phyloP scores from a whole-genome alignment of 2,888 invertebrate species.

The Poecilus cupreus region DNA sequence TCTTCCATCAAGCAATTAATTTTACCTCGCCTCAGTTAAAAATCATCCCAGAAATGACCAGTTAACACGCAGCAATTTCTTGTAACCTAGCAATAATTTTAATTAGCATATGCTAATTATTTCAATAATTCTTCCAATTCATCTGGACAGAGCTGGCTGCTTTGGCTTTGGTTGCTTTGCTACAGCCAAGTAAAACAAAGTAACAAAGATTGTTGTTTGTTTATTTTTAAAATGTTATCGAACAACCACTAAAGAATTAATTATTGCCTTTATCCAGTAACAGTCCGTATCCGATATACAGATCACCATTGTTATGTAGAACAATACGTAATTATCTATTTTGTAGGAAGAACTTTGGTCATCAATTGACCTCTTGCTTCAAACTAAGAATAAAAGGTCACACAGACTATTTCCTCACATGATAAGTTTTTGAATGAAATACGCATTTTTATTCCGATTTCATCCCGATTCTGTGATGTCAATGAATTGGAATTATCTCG shows the following conservation, averaged over 20 bases:
- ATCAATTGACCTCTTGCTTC: constrained; percentile 6
- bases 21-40: constrained; percentile 35
- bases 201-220: constrained; percentile 15
- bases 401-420: constrained; percentile 30
- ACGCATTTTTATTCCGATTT: constrained; percentile 4
- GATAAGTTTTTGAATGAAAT: constrained; percentile 54
- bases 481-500: constrained; percentile 40
- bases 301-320: constrained; percentile 31
- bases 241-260: constrained; percentile 32
- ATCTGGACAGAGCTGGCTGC: too few species aligned
- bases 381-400: constrained; percentile 54
- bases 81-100: constrained; percentile 35
- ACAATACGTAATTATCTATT: constrained; percentile 47
- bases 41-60: constrained; percentile 42
- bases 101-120: constrained; percentile 55
- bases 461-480: neutral
- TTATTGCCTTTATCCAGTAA: constrained; percentile 11
- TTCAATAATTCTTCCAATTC: constrained; percentile 44
- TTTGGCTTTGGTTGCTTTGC: too few species aligned
- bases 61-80: constrained; percentile 42
- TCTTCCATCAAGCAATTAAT: constrained; percentile 51
- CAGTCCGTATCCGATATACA: neutral
- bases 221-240: constrained; percentile 25
- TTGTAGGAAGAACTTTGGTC: constrained; percentile 29
- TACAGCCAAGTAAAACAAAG: constrained; percentile 15